phyloP scores from a whole-genome alignment of 1,140 invertebrate genomes.

The Halictus rubicundus region DNA sequence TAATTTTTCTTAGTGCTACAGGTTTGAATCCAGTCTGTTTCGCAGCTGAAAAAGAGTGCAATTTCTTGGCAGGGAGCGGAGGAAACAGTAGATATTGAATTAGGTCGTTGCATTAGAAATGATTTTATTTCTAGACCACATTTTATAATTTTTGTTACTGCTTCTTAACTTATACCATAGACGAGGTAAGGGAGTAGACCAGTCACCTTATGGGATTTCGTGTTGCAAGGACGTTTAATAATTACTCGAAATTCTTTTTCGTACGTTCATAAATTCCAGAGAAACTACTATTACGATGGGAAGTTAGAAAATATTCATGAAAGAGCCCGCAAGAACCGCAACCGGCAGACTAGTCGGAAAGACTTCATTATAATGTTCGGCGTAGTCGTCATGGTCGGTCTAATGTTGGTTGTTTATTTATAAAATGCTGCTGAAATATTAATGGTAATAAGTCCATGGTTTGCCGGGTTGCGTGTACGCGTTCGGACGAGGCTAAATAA shows the following conservation, averaged over 20 bases:
- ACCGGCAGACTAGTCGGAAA: background rate
- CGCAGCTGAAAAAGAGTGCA: too few relatives aligned
- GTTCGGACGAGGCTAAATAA: slow-evolving; percentile 23
- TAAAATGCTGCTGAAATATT: slow-evolving; percentile 37
- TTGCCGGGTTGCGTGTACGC: background rate
- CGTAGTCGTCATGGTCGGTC: background rate
- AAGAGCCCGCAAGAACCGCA: background rate
- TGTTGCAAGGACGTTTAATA: too few relatives aligned
- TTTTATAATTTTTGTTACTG: background rate
- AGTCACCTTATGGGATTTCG: too few relatives aligned
- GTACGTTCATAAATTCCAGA: background rate
- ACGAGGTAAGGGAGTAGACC: too few relatives aligned
- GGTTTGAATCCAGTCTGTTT: background rate
- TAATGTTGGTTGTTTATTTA: slow-evolving; percentile 29
- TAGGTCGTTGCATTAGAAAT: too few relatives aligned
- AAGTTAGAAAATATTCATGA: background rate
- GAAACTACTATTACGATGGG: background rate
- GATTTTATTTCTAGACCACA: too few relatives aligned
- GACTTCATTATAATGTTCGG: background rate
- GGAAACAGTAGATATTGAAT: too few relatives aligned
- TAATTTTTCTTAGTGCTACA: background rate
- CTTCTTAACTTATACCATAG: too few relatives aligned
- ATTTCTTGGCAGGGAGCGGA: too few relatives aligned
- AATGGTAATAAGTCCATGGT: slow-evolving; percentile 43
- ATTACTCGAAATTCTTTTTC: background rate